Evolutionary conservation across 2,797 vertebrate genomes (phyloP).

Genomic region (Gymnopithys bicolor): DNA sequence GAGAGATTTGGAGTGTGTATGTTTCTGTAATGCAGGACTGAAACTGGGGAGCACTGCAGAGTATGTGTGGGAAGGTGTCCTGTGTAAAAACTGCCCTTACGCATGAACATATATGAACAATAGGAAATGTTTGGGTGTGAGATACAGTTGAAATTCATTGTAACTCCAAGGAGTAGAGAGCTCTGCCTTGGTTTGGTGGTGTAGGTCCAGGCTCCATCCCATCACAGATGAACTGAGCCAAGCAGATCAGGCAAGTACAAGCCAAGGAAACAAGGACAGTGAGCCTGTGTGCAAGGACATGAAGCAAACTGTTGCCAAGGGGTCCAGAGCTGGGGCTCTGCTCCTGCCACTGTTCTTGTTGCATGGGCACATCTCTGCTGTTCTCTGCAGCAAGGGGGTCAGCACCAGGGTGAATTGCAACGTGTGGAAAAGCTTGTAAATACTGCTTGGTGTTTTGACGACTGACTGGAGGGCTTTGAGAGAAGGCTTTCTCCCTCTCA

Average conservation of each 20-base stretch:
- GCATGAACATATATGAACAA: not conserved
- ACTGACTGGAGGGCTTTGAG: not conserved
- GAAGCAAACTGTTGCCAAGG: not conserved
- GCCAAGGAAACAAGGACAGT: not conserved
- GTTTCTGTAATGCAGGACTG: not conserved
- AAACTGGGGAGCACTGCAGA: not conserved
- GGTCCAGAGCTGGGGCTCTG: not conserved
- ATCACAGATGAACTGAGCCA: not conserved
- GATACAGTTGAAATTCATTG: not conserved
- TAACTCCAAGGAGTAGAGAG: not conserved
- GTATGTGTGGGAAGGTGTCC: not conserved
- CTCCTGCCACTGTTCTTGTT: not conserved
- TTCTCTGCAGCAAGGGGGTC: not conserved
- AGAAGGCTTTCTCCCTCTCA: not conserved
- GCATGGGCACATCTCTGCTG: not conserved
- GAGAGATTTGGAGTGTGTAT: accelerated
- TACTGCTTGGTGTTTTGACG: not conserved
- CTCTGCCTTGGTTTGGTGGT: not conserved
- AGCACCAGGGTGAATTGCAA: accelerated
- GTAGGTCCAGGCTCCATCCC: not conserved
- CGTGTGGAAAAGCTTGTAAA: not conserved
- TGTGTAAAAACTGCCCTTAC: not conserved
- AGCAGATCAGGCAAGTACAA: not conserved
- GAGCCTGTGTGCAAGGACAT: not conserved
- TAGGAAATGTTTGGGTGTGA: not conserved